Base-by-base conservation (phyloP, 1,140 invertebrate species). In the Centruroides vittatus region DNA sequence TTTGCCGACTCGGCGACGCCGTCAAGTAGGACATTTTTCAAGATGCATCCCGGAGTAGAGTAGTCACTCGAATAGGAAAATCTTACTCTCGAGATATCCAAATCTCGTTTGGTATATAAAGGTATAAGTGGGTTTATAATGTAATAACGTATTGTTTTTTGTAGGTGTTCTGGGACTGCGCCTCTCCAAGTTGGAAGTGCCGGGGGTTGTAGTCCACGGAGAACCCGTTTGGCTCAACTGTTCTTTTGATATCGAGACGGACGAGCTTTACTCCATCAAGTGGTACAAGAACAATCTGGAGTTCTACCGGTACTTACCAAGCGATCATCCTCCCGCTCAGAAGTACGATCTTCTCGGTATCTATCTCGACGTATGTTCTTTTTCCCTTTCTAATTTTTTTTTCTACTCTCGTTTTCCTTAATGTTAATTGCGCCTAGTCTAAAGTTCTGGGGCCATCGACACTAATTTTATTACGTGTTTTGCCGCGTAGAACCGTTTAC, bases 301-400 rank as follows among this genome's bases (percentile, higher is more conserved):
- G 50, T 68, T 69, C 52, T 69, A 66, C 55, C 60, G 67, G 35
- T 69, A 65, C 55, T 34, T 69, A 3, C 67, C 67, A 9, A 57
- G 60, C n/a, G 65, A 68, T 54, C 53, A 53, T 13, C 67, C 67
- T 23, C 65, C 67, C 0, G 66, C 61, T 5, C 65, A 68, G 48
- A 65, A 58, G 58, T 69, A 69, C 58, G 67, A 68, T 35, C 48
- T 68, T 34, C 50, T 54, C 11, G 68, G 68, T 46, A 62, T 69
- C 10, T 61, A 65, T 57, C 35, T 69, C 9, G 68, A 69, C 50
- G 68, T 69, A 60, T 62, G 67, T 68, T 41, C 46, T 55, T 5
- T 54, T 23, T 60, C 13, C 5, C 12, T 13, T 23, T 12, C 49
- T 47, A n/a, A 8, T 7, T 13, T 50, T n/a, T 47, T 58, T 47